phyloP scores from a whole-genome alignment of 2,113 vertebrate species.

The Pleuronectes platessa region DNA sequence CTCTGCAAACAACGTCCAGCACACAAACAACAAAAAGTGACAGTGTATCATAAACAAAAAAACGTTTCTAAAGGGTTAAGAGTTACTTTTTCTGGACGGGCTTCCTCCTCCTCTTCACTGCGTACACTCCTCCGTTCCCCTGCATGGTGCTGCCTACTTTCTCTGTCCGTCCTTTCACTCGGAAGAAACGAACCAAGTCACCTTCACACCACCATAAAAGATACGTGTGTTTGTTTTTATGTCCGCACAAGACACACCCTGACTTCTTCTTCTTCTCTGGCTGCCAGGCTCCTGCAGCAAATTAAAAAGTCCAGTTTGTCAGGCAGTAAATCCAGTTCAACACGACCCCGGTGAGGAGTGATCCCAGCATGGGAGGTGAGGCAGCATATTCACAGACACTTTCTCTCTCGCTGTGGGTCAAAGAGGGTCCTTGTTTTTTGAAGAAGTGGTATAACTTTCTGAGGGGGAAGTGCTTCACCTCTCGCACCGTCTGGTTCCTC shows the following conservation, averaged over 20 bases:
- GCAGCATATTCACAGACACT: not conserved
- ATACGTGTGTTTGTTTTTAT: not conserved
- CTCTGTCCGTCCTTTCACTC: not conserved
- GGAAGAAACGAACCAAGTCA: not conserved
- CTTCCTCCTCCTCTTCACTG: slow-evolving; percentile 63
- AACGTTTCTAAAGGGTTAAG: not conserved
- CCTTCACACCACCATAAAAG: not conserved
- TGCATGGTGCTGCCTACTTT: slow-evolving; percentile 32
- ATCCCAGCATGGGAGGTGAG: not conserved
- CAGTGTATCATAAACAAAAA: not conserved
- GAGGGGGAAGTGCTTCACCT: not conserved
- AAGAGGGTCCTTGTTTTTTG: too few species aligned
- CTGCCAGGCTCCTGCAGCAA: not conserved
- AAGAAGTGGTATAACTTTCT: slow-evolving; percentile 15
- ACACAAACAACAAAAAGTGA: not conserved
- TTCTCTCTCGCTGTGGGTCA: not conserved
- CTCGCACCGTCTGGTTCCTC: not conserved
- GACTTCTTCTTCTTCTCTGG: not conserved
- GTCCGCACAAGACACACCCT: not conserved
- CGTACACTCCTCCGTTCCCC: slow-evolving; percentile 37
- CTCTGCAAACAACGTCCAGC: too few species aligned
- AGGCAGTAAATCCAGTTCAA: rapidly evolving
- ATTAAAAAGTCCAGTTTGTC: not conserved
- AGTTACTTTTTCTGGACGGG: slow-evolving; percentile 49
- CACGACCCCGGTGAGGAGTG: rapidly evolving